Evolutionary conservation across 2,113 vertebrate genomes (phyloP), one percentile per base, ranked within the genome.

Genomic region (Nettapus auritus): DNA sequence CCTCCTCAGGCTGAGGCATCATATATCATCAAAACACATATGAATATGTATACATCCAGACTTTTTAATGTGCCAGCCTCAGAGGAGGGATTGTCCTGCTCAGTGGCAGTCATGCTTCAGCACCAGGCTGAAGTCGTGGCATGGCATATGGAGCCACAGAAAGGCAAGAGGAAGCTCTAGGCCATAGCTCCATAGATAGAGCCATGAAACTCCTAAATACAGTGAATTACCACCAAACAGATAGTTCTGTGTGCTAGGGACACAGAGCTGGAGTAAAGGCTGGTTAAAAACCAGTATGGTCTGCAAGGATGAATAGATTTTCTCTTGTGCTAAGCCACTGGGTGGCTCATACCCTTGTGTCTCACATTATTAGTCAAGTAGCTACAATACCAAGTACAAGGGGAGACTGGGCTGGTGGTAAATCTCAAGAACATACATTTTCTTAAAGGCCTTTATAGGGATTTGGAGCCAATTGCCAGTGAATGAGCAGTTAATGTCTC

Each of bases 391-490:
- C 22, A 34, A n/a, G 25, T 15, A 34, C 4, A 15, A 94, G 28
- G 21, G 5, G n/a, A 93, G 29, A 53, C 25, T 64, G 50, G 59
- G 53, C 38, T 69, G 53, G 87, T 59, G 56, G 56, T 70, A 88
- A 70, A 90, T 29, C 71, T 63, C 52, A 83, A 38, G 23, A 80
- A 64, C 26, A 34, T 17, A 29, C 6, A 26, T 82, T 91, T 91
- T 91, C 79, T 71, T 70, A 53, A 83, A 86, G 79, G 26, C 33
- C 8, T 64, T 44, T 48, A 40, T 31, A 83, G 29, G 48, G 46
- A 78, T 90, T 83, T 83, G 40, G 59, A 93, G 76, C 66, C 71
- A 91, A 33, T 38, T 66, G 44, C 23, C 42, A 68, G 29, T 69
- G 63, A 59, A 66, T 48, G 48, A 79, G 75, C 57, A 85, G 22